A percentile compares a stretch with the other conserved stretches of the same genome.
Evolutionary conservation across 2,888 invertebrate species (phyloP).

Genomic region (Gymnocheta viridis): DNA sequence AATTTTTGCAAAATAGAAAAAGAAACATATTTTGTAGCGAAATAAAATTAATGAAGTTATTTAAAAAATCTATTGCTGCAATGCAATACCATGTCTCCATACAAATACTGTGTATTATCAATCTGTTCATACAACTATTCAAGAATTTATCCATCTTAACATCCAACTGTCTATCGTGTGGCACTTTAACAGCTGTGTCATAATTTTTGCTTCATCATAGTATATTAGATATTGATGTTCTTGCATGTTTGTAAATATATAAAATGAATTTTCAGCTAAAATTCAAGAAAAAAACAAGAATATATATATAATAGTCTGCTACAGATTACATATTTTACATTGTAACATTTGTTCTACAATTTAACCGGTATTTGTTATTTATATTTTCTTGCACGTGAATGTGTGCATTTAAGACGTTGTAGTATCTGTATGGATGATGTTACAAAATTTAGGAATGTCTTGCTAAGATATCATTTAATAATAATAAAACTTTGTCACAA

Average conservation of each 20-base stretch:
- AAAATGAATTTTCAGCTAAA: background rate
- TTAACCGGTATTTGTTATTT: slow-evolving; percentile 41
- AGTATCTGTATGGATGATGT: background rate
- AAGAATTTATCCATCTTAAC: background rate
- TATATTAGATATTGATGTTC: slow-evolving; percentile 49
- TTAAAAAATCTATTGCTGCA: background rate
- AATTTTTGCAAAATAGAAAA: too few relatives aligned
- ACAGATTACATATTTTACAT: background rate
- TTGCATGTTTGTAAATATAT: background rate
- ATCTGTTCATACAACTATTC: slow-evolving; percentile 11
- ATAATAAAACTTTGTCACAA: too few relatives aligned
- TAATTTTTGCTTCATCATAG: slow-evolving; percentile 8
- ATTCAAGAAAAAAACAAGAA: background rate
- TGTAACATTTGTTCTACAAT: slow-evolving; percentile 28
- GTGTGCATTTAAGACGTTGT: background rate
- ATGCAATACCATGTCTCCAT: background rate
- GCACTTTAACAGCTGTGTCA: slow-evolving; percentile 34
- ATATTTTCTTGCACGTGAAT: background rate
- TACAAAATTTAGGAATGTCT: too few relatives aligned
- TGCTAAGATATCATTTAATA: too few relatives aligned
- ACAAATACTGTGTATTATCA: slow-evolving; percentile 5
- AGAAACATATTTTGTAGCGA: background rate
- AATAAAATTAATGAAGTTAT: background rate
- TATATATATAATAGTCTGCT: background rate
- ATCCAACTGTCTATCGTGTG: background rate